Conservation (phyloP, 1,140 invertebrate genomes). For the Leptinotarsa lineolata region DNA sequence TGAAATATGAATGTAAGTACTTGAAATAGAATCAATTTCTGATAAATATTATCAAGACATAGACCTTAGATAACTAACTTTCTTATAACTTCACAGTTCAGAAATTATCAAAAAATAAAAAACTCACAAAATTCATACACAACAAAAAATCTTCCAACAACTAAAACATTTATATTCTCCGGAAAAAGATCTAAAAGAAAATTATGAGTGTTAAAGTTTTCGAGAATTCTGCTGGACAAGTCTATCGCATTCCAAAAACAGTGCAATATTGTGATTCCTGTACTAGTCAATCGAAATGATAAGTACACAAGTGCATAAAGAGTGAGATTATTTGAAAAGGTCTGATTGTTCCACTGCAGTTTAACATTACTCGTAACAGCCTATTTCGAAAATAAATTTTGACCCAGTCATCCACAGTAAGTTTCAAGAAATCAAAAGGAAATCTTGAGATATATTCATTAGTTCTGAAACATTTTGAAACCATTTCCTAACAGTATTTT, state of each 20-base stretch:
- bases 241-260: conserved; percentile 9
- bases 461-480: too few relatives aligned
- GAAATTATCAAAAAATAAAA: too few relatives aligned
- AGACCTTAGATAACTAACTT: too few relatives aligned
- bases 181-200: not conserved
- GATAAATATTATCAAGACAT: too few relatives aligned
- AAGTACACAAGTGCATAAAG: conserved; percentile 34
- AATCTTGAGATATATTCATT: too few relatives aligned
- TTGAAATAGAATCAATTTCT: too few relatives aligned
- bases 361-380: not conserved
- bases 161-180: too few relatives aligned
- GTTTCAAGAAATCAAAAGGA: not conserved
- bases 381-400: conserved; percentile 1
- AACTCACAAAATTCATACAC: too few relatives aligned
- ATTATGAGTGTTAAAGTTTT: conserved; percentile 2
- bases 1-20: too few relatives aligned
- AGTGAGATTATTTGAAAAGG: conserved; percentile 23
- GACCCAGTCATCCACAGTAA: not conserved
- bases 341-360: conserved; percentile 35
- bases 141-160: too few relatives aligned
- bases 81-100: too few relatives aligned
- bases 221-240: conserved; percentile 9
- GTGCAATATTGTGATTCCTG: conserved; percentile 28
- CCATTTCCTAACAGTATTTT: too few relatives aligned
- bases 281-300: conserved; percentile 19